Evolutionary conservation across 1,140 invertebrate genomes (phyloP).

Genomic region (Phthorimaea operculella): DNA sequence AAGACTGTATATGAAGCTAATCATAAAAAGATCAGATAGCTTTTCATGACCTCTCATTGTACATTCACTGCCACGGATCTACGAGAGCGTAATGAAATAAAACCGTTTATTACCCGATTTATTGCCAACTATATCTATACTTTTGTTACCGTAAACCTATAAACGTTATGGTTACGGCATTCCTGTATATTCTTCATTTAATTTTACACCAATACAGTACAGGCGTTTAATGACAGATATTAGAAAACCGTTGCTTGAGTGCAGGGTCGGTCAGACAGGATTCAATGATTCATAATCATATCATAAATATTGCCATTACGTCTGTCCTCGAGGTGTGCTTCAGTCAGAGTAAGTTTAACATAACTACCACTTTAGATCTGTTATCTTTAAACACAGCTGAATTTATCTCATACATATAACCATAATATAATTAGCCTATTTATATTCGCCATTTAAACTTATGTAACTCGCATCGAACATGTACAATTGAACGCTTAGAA

Average conservation of each 20-base stretch:
- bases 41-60: too few relatives aligned
- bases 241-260: background rate
- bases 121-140: too few relatives aligned
- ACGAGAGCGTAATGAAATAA: too few relatives aligned
- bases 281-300: background rate
- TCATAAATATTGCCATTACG: background rate
- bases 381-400: background rate
- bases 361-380: background rate
- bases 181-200: slow-evolving; percentile 1
- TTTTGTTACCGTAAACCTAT: too few relatives aligned
- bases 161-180: background rate
- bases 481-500: background rate
- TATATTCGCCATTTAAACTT: background rate
- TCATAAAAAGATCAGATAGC: too few relatives aligned
- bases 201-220: background rate
- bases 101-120: too few relatives aligned
- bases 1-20: too few relatives aligned
- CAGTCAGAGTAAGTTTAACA: background rate
- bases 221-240: background rate
- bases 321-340: background rate
- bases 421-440: background rate
- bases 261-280: background rate
- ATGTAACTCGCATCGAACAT: background rate
- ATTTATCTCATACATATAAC: background rate
- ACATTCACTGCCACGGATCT: too few relatives aligned